Base-by-base conservation (phyloP, 1,140 invertebrate genomes). In the Campoletis sonorensis region DNA sequence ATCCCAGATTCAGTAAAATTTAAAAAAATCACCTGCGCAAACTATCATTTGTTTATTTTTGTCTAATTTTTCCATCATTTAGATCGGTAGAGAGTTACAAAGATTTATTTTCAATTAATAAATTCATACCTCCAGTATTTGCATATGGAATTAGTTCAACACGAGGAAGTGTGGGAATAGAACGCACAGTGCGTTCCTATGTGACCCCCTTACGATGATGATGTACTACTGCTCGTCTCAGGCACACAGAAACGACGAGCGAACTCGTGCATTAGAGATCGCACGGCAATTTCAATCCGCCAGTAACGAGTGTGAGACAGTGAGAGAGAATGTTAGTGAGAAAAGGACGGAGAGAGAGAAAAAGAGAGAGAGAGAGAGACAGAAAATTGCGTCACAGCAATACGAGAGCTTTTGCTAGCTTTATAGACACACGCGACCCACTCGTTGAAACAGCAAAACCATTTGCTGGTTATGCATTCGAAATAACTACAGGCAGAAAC, bases 211-310 rank as follows among this genome's bases (percentile, higher is more conserved):
- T 78, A 79, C 51, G 27, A 64, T 23, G 61, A 64, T 64, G 61
- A 45, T 45, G 40, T 13, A 45, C 40, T 13, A 45, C 40, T 45
- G 11, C 54, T 58, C 68, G 75, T 79, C 40, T 79, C 77, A 76
- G 37, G 37, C 75, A 70, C 76, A 30, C 67, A 71, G 33, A 71
- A 27, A 71, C 68, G 68, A 72, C 81, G 64, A 83, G 79, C 78
- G 37, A 83, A 80, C 75, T 33, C 54, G 16, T 58, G 54, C 21
- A 23, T n/a, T 58, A 4, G 40, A 81, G 80, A 84, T 87, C 86
- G 85, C 86, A 86, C 84, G 85, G 82, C 86, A 87, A 88, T 87
- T 86, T 84, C 84, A 85, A 81, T 84, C 84, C 80, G 1, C 13
- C 23, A 23, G 71, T 77, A 77, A 81, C 72, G 79, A 75, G 79